Conservation (phyloP, 2,797 vertebrate species). For the Enteromius trimaculatus region DNA sequence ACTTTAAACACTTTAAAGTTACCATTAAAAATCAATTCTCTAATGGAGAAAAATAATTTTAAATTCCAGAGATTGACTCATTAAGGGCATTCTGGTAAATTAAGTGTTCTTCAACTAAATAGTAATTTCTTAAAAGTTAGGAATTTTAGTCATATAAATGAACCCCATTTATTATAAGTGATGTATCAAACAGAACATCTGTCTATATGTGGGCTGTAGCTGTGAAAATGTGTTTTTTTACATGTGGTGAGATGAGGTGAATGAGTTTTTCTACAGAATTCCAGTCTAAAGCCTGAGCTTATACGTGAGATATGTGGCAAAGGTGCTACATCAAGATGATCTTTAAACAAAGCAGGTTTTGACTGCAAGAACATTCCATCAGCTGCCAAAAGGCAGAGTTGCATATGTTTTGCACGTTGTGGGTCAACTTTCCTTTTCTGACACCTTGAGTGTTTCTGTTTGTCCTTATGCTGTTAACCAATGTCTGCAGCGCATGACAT, state of each 20-base stretch:
- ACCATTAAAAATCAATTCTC: neutral
- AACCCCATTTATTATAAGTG: neutral
- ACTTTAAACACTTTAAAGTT: neutral
- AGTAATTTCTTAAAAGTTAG: neutral
- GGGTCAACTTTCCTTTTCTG: conserved; percentile 2
- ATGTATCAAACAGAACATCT: neutral
- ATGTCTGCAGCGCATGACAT: neutral
- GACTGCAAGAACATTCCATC: conserved; percentile 12
- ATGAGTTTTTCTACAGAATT: neutral
- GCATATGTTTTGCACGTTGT: conserved; percentile 32
- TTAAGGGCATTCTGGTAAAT: neutral
- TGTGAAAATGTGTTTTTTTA: neutral
- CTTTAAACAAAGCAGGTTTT: conserved; percentile 12
- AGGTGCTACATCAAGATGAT: neutral
- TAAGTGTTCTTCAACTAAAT: neutral
- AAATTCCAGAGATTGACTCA: neutral
- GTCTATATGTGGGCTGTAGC: neutral
- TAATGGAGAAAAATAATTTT: neutral
- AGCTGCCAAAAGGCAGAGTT: conserved; percentile 18
- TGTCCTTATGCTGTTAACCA: conserved; percentile 26
- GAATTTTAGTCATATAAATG: neutral
- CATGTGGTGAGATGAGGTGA: neutral
- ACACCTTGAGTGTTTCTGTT: conserved; percentile 28
- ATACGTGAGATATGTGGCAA: neutral
- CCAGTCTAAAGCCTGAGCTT: neutral